Base-by-base conservation (phyloP, 2,113 vertebrate genomes). In the Dicerorhinus sumatrensis region DNA sequence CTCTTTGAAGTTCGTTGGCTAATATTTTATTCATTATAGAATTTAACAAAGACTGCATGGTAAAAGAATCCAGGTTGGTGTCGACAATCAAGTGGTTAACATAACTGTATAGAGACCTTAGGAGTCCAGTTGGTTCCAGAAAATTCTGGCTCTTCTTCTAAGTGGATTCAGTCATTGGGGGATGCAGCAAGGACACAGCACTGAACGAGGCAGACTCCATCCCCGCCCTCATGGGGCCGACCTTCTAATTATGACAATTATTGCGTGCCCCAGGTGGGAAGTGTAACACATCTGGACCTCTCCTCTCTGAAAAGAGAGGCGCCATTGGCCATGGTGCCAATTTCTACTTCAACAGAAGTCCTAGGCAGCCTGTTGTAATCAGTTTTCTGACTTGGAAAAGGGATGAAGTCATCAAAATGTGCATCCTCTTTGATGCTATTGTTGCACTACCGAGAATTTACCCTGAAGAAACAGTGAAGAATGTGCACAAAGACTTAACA, bases 21-120 rank as follows among this genome's bases (percentile, higher is more conserved):
- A 73, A 96, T 98, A 96, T 98, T 98, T 98, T 96, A 97, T 97
- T 97, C 96, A 96, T 96, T 51, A 60, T 20, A 58, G 72, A 91
- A 84, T 90, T 87, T 95, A 92, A 95, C 92, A 96, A 94, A 98
- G 92, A 31, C 97, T 72, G 79, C 12, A 1, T n/a, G 27, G 85
- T 33, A 10, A 36, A 54, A 87, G 86, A 60, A 87, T 92, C 84
- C 85, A 80, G 97, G 70, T 70, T 65, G 13, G 79, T 36, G 4
- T 69, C 69, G 60, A 1, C n/a, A 27, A 80, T 31, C 23, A 54
- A n/a, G 73, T 21, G 58, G 42, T 46, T 29, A 69, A 75, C 42
- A 21, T 56, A 65, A n/a, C 21, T 1, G 3, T 3, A 3, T 0
- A 8, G 46, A 67, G 60, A 81, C 27, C 46, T 10, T 1, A 1